These are phyloP conservation scores for Semotilus atromaculatus DNA, from an alignment of 2,797 vertebrate species.

Conservation along the genomic window DNA sequence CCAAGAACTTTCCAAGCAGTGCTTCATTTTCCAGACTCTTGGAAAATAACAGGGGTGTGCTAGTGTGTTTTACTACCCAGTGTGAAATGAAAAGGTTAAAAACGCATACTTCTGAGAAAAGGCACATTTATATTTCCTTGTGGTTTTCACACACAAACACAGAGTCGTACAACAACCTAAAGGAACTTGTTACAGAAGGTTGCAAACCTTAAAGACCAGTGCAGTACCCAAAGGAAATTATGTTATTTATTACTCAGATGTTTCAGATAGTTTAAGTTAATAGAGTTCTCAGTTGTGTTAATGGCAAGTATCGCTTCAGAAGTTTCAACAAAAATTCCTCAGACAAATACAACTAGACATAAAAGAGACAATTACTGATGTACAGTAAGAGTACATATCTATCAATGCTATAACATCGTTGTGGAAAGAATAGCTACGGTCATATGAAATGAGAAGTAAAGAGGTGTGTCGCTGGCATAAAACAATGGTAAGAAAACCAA, in stretches of 20 bases:
- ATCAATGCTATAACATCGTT: background rate
- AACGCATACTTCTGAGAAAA: slow-evolving; percentile 26
- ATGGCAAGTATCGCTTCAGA: background rate
- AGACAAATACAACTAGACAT: background rate
- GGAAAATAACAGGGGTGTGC: background rate
- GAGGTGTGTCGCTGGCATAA: background rate
- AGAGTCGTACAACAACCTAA: background rate
- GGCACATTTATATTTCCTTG: background rate
- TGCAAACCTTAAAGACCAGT: background rate
- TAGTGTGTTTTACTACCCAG: slow-evolving; percentile 23
- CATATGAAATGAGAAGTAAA: background rate
- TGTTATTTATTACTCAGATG: background rate
- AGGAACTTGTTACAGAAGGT: background rate
- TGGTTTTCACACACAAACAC: slow-evolving; percentile 25
- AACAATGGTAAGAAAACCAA: background rate
- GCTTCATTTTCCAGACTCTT: background rate
- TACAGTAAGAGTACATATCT: background rate
- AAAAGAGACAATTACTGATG: background rate
- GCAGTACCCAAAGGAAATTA: background rate
- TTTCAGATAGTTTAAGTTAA: background rate
- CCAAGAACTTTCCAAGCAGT: background rate
- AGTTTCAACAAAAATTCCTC: background rate
- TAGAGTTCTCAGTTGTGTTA: background rate
- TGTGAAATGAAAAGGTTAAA: slow-evolving; percentile 17
- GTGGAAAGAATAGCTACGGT: background rate